phyloP scores from a whole-genome alignment of 1,140 invertebrate genomes.

The Papilio polyxenes region DNA sequence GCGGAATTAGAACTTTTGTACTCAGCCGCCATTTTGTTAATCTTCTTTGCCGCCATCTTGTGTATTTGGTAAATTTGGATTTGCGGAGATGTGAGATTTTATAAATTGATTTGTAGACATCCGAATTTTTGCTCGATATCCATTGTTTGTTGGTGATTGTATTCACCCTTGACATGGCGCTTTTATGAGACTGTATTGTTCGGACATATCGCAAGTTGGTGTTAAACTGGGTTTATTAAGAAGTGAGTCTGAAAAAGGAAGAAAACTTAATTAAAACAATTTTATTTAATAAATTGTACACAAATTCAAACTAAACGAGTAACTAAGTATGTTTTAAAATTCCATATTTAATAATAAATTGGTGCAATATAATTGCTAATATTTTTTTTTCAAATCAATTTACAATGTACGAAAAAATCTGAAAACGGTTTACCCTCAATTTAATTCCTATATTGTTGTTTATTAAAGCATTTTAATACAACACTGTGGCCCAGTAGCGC shows the following conservation, averaged over 20 bases:
- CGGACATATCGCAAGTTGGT: constrained; percentile 63
- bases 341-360: no score
- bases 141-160: constrained; percentile 37
- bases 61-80: constrained; percentile 37
- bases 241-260: constrained; percentile 5
- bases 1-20: constrained; percentile 52
- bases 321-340: no score
- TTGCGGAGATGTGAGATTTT: constrained; percentile 31
- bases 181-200: constrained; percentile 47
- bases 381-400: no score
- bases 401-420: no score
- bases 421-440: not conserved
- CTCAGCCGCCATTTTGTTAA: constrained; percentile 56
- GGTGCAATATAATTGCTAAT: no score
- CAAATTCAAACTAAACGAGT: not conserved
- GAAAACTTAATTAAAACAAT: not conserved
- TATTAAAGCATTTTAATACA: constrained; percentile 11
- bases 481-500: constrained; percentile 24
- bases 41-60: constrained; percentile 52
- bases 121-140: constrained; percentile 42
- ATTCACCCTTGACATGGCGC: constrained; percentile 70
- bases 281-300: not conserved
- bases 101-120: not conserved
- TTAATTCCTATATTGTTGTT: not conserved
- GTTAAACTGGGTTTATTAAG: constrained; percentile 32